Base-by-base conservation (phyloP, 2,113 vertebrate species). In the Sceloporus tristichus region DNA sequence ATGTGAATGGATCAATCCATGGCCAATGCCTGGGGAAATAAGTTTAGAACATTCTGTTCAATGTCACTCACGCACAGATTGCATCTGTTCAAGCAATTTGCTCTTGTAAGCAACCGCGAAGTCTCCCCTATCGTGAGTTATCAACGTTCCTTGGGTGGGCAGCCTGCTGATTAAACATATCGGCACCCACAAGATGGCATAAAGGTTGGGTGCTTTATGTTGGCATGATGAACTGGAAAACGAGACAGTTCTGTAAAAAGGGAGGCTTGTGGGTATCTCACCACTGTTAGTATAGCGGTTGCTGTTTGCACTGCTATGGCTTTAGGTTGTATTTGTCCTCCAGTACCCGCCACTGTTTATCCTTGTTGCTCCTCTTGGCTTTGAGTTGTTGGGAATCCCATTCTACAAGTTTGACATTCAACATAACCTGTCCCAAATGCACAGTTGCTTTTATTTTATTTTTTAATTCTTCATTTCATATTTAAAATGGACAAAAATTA, bases 121-220 rank as follows among this genome's bases (percentile, higher is more conserved):
- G 6, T 23, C 16, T 66, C 42, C 76, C 82, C 56, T 29, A 53
- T 82, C 21, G 9, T 42, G 79, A 76, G 56, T 65, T 74, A 75
- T 73, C 79, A 81, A 62, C 14, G 70, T n/a, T 48, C 56, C 70
- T 54, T 13, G 10, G 29, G 40, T 68, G 27, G 56, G 59, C 14
- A 65, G 40, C 16, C 38, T 74, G 25, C 71, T 85, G 73, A 85
- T 75, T 85, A 59, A 76, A 85, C 73, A 65, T 42, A 77, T 42
- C 21, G 2, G 73, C 8, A 65, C 25, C 73, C 65, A 25, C 18
- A 65, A 85, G 84, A 10, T 42, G 4, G 56, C 40, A 87, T 23
- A n/a, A 82, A 62, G 27, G 54, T 53, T 71, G 48, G 19, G 73
- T 25, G 1, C 34, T 74, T 48, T 48, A 42, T 48, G 38, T 34